These are phyloP conservation scores for Orius insidiosus DNA, from an alignment of 1,140 invertebrate species.

Conservation along the genomic window DNA sequence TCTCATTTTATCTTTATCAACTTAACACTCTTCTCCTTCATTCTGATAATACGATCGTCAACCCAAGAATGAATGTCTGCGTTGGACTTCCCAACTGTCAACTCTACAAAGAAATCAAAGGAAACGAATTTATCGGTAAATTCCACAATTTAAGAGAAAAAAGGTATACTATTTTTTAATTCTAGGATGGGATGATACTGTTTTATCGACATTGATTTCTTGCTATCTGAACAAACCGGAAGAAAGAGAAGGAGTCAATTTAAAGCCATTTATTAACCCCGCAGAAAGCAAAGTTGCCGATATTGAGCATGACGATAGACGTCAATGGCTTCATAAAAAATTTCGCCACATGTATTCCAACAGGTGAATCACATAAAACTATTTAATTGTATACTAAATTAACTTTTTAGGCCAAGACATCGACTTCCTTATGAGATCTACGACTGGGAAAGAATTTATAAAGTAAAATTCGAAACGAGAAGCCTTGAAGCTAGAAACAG, in stretches of 20 bases:
- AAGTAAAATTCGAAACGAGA: slow-evolving; percentile 20
- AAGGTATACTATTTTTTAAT: slow-evolving; percentile 11
- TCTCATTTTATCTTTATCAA: slow-evolving; percentile 75
- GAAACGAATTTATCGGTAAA: slow-evolving; percentile 22
- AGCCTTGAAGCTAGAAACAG: slow-evolving; percentile 18
- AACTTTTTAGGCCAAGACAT: slow-evolving; percentile 18
- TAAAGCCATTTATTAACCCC: slow-evolving; percentile 53
- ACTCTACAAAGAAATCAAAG: slow-evolving; percentile 55
- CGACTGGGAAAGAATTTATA: slow-evolving; percentile 23
- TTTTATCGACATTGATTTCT: slow-evolving; percentile 51
- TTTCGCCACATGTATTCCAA: slow-evolving; percentile 51
- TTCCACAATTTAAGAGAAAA: background rate
- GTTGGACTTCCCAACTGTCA: slow-evolving; percentile 53
- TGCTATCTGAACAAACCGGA: slow-evolving; percentile 54
- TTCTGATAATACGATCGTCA: slow-evolving; percentile 36
- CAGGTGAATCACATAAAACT: slow-evolving; percentile 22
- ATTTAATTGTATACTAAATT: slow-evolving; percentile 3
- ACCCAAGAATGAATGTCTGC: slow-evolving; percentile 59
- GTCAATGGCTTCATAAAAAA: slow-evolving; percentile 44
- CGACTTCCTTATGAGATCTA: slow-evolving; percentile 19
- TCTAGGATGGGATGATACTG: slow-evolving; percentile 61
- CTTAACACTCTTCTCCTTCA: slow-evolving; percentile 63
- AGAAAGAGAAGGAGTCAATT: slow-evolving; percentile 37
- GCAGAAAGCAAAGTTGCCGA: slow-evolving; percentile 41
- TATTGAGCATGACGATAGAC: slow-evolving; percentile 42